These are phyloP conservation scores for Pseudopipra pipra DNA, from an alignment of 2,113 vertebrate genomes.

Conservation along the genomic window DNA sequence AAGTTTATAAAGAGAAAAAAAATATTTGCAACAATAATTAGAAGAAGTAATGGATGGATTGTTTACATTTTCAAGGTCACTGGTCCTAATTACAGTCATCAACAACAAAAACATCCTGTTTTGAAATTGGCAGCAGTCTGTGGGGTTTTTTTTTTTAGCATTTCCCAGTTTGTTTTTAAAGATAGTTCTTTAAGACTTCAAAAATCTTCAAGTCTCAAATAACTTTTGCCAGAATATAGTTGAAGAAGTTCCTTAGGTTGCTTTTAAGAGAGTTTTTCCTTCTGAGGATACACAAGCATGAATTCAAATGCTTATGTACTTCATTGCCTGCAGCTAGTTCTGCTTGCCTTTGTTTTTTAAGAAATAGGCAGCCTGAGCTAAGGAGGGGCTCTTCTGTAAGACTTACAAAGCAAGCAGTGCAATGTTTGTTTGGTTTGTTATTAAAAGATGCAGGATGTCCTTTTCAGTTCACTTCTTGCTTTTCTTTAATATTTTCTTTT, in stretches of 20 bases:
- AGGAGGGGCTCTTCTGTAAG: not conserved
- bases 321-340: slow-evolving; percentile 22
- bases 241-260: slow-evolving; percentile 9
- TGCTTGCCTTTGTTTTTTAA: slow-evolving; percentile 43
- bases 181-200: not conserved
- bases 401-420: slow-evolving; percentile 2
- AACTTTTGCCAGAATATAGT: not conserved
- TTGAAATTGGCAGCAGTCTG: slow-evolving; percentile 7
- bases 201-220: not conserved
- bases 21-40: slow-evolving; percentile 2
- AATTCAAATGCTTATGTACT: slow-evolving; percentile 49
- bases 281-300: not conserved
- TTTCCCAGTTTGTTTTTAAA: slow-evolving; percentile 27
- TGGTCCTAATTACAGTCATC: slow-evolving; percentile 44
- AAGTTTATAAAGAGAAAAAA: not conserved
- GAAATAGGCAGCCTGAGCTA: not conserved
- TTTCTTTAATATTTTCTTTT: not conserved
- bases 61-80: slow-evolving; percentile 35
- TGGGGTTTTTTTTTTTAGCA: not conserved
- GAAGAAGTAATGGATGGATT: not conserved
- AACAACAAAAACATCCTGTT: slow-evolving; percentile 52
- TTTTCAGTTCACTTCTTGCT: not conserved
- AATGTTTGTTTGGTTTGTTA: not conserved
- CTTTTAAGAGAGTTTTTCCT: slow-evolving; percentile 1
- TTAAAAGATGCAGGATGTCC: not conserved